These are phyloP conservation scores for Cynopterus sphinx DNA, from an alignment of 2,797 vertebrate genomes.

Conservation along the genomic window DNA sequence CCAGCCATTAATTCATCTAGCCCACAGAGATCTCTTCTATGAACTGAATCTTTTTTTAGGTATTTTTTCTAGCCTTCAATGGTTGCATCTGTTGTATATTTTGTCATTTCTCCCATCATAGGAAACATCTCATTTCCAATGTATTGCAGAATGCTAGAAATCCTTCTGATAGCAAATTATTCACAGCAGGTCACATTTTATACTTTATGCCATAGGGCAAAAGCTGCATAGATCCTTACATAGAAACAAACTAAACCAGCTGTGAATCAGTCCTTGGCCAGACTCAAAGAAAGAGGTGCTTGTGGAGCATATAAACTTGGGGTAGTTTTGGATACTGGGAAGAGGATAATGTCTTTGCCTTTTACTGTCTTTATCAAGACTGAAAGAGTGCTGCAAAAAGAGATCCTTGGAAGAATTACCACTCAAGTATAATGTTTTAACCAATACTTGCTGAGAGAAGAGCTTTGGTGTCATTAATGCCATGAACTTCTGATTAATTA, in stretches of 20 bases:
- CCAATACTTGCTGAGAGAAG: background rate
- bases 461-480: background rate
- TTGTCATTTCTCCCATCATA: background rate
- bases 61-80: background rate
- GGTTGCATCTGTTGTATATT: background rate
- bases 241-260: background rate
- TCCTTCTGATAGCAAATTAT: background rate
- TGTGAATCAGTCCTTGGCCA: background rate
- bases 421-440: background rate
- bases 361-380: background rate
- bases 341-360: background rate
- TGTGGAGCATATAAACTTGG: background rate
- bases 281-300: background rate
- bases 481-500: background rate
- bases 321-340: background rate
- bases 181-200: background rate
- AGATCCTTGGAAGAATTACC: background rate
- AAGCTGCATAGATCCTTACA: background rate
- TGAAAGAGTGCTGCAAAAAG: background rate
- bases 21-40: constrained; percentile 5
- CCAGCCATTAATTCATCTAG: constrained; percentile 59
- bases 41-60: constrained; percentile 63
- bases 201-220: background rate
- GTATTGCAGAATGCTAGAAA: background rate
- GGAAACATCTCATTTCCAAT: background rate